phyloP scores from a whole-genome alignment of 2,113 vertebrate species.

The Myotis brandtii region DNA sequence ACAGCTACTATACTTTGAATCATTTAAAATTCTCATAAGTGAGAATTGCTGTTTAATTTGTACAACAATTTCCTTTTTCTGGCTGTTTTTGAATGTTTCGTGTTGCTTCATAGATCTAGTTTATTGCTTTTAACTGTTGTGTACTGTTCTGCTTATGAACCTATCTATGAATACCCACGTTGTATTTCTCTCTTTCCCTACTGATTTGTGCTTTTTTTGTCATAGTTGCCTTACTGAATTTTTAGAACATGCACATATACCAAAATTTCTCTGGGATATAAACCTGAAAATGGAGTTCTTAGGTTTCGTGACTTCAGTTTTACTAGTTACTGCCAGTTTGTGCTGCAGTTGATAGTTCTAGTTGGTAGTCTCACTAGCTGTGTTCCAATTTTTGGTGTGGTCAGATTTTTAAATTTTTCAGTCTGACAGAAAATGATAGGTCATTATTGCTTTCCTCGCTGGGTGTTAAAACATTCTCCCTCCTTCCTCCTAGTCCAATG shows the following conservation, averaged over 20 bases:
- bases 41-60: neutral
- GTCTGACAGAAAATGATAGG: neutral
- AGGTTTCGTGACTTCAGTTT: neutral
- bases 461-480: neutral
- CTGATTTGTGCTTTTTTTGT: neutral
- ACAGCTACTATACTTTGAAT: neutral
- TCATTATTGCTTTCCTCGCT: neutral
- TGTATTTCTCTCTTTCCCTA: neutral
- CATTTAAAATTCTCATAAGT: neutral
- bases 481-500: constrained; percentile 88
- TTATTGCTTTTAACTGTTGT: neutral
- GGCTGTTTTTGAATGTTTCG: neutral
- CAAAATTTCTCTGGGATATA: neutral
- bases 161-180: rapidly evolving
- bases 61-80: neutral
- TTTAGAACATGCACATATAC: neutral
- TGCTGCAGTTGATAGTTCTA: neutral
- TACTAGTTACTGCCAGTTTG: neutral
- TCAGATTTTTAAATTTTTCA: neutral
- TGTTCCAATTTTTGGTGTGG: neutral
- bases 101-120: neutral
- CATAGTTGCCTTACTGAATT: neutral
- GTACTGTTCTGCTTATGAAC: rapidly evolving
- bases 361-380: neutral
- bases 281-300: neutral